Conservation (phyloP, 2,888 invertebrate species). For the Sphaerophoria taeniata region DNA sequence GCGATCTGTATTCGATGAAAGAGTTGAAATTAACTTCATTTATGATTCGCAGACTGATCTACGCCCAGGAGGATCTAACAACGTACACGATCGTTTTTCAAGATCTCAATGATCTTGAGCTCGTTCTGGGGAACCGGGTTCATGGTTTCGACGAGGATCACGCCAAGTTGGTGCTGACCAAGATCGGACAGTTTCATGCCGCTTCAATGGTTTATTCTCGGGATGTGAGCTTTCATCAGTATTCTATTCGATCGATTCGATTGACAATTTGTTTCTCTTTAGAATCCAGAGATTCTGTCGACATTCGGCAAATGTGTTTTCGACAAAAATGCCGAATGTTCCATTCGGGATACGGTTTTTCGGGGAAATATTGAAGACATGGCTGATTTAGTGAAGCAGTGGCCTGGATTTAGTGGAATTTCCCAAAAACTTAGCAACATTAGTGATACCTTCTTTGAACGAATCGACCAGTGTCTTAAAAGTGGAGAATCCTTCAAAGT, state of each 20-base stretch:
- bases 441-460: conserved; percentile 50
- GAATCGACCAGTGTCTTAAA: conserved; percentile 8
- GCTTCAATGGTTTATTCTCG: conserved; percentile 83
- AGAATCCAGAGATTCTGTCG: conserved; percentile 70
- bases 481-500: conserved; percentile 78
- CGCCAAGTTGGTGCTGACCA: conserved; percentile 82
- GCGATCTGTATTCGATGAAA: background rate
- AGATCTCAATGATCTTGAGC: conserved; percentile 79
- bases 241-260: too few relatives aligned
- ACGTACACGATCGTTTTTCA: conserved; percentile 72
- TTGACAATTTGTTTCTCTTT: too few relatives aligned
- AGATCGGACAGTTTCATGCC: conserved; percentile 84
- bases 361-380: conserved; percentile 60
- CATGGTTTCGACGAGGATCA: conserved; percentile 83
- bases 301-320: conserved; percentile 56
- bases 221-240: conserved; percentile 78
- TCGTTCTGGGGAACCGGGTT: conserved; percentile 81
- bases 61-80: conserved; percentile 42
- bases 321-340: conserved; percentile 27
- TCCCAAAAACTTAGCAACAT: conserved; percentile 57
- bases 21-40: background rate
- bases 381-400: conserved; percentile 61
- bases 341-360: conserved; percentile 50
- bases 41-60: conserved; percentile 42
- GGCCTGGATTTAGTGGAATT: conserved; percentile 66